Conservation (phyloP, 2,888 invertebrate genomes). For the Brachyptera risi region DNA sequence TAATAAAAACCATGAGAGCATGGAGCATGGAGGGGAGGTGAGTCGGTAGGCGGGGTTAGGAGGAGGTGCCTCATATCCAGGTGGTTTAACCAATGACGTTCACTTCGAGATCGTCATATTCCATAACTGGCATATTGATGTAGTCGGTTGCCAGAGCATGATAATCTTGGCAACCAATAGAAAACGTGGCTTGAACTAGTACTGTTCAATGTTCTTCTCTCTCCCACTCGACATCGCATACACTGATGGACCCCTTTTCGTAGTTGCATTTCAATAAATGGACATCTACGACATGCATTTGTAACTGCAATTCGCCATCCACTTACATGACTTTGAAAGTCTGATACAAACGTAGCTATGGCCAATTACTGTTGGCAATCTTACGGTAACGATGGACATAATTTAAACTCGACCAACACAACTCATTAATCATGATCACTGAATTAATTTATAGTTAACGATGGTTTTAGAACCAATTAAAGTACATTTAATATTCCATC, state of each 20-base stretch:
- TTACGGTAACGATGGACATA: not conserved
- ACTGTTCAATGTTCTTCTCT: not conserved
- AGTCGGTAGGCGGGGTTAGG: constrained; percentile 9
- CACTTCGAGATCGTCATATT: constrained; percentile 27
- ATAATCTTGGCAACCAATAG: constrained; percentile 14
- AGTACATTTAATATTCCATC: constrained; percentile 4
- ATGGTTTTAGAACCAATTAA: constrained; percentile 12
- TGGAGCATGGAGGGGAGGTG: constrained; percentile 17
- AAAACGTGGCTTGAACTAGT: not conserved
- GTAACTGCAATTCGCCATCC: constrained; percentile 21
- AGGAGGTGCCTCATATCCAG: constrained; percentile 18
- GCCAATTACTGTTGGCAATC: constrained; percentile 4
- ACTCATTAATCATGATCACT: constrained; percentile 7
- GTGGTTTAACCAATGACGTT: constrained; percentile 12
- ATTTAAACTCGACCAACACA: not conserved
- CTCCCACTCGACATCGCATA: not conserved
- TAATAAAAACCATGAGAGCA: constrained; percentile 19
- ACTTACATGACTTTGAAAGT: constrained; percentile 10
- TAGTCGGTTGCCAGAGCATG: constrained; percentile 6
- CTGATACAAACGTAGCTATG: not conserved
- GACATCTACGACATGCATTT: constrained; percentile 17
- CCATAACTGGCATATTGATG: constrained; percentile 29
- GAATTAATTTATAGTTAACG: constrained; percentile 11
- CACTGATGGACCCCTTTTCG: not conserved
- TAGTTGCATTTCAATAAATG: constrained; percentile 20